Evolutionary conservation across 37 sponge, comb jelly and placozoan genomes (phyloP).

Genomic region (Diacarnus erythraeanus): DNA sequence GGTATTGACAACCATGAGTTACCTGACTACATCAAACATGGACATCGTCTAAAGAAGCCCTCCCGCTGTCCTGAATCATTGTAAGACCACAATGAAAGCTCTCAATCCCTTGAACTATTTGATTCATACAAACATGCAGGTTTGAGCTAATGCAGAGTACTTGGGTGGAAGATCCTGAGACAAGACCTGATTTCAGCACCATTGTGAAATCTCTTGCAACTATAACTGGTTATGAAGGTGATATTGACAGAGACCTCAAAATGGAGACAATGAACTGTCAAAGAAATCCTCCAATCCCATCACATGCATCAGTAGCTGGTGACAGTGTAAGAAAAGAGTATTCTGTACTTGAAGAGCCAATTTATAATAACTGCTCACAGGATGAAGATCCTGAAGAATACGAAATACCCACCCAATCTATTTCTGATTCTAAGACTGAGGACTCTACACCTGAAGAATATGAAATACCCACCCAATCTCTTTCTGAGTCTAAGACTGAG

Average conservation of each 20-base stretch:
- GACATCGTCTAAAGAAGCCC: conserved; percentile 48
- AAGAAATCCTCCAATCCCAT: neutral
- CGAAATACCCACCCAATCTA: conserved; percentile 15
- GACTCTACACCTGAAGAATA: neutral
- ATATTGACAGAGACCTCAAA: conserved; percentile 5
- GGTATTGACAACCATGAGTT: conserved; percentile 49
- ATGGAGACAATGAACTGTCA: neutral
- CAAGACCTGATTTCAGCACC: neutral
- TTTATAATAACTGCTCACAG: conserved; percentile 1
- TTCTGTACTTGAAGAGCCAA: neutral
- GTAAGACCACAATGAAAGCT: conserved; percentile 17
- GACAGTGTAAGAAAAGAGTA: neutral
- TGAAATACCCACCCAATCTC: neutral
- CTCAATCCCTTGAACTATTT: neutral
- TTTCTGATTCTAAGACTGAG: too few relatives aligned
- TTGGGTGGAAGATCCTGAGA: conserved; percentile 5
- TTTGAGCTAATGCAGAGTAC: conserved; percentile 2
- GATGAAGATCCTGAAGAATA: conserved; percentile 3
- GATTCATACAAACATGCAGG: neutral
- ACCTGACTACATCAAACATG: conserved; percentile 41
- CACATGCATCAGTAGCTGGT: neutral
- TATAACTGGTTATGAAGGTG: neutral
- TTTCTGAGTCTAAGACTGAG: too few relatives aligned
- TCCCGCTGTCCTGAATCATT: conserved; percentile 31
- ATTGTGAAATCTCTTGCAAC: conserved; percentile 11